These are phyloP conservation scores for Mechanitis messenoides DNA, from an alignment of 2,888 invertebrate species.

Conservation along the genomic window DNA sequence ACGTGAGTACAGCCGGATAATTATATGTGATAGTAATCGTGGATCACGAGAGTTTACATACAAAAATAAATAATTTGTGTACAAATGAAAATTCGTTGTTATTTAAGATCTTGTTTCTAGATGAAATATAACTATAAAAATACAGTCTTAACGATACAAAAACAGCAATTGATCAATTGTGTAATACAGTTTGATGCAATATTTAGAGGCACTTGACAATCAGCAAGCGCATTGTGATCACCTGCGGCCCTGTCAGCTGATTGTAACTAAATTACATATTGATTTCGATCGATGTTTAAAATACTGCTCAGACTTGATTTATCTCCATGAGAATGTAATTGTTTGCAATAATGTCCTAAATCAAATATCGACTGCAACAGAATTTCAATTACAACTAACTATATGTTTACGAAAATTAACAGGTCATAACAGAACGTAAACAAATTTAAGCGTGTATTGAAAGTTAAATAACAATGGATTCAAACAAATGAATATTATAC, in stretches of 20 bases:
- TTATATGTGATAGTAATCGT: too few species aligned
- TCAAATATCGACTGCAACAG: neutral
- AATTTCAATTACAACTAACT: constrained; percentile 1
- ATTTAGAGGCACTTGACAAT: constrained; percentile 15
- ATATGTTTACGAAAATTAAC: neutral
- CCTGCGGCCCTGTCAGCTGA: constrained; percentile 26
- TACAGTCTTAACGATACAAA: neutral
- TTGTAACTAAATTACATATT: constrained; percentile 14
- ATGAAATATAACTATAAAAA: neutral
- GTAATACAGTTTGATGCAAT: constrained; percentile 2
- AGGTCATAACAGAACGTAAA: neutral
- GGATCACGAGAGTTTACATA: too few species aligned
- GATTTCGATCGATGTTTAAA: constrained; percentile 11
- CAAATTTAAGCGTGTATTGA: too few species aligned
- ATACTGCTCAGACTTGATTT: constrained; percentile 5
- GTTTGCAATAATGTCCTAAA: constrained; percentile 7
- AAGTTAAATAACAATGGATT: too few species aligned
- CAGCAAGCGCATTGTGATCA: constrained; percentile 15
- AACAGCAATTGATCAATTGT: neutral
- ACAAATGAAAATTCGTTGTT: too few species aligned
- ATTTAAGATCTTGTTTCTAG: too few species aligned
- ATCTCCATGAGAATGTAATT: constrained; percentile 8
- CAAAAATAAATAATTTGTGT: too few species aligned
- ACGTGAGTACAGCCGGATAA: too few species aligned
- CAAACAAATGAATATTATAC: neutral